These are phyloP conservation scores for Darevskia nairensis DNA, from an alignment of 2,797 vertebrate species.

Conservation along the genomic window DNA sequence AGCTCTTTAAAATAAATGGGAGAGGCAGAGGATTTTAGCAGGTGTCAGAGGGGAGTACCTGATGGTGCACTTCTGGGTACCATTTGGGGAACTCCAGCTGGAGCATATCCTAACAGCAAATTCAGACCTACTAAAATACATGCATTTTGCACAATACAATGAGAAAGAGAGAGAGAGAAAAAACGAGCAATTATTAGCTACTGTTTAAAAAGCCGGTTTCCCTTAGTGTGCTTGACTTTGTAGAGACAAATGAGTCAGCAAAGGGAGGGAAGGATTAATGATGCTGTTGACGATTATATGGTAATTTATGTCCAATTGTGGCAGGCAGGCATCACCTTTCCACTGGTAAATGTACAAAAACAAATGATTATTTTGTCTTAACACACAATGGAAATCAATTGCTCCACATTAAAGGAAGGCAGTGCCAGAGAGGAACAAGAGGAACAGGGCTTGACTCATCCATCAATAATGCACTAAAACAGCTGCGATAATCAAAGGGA, in stretches of 20 bases:
- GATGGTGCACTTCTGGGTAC: too few species aligned
- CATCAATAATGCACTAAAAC: neutral
- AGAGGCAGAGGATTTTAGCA: too few species aligned
- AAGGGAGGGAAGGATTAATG: neutral
- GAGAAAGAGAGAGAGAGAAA: neutral
- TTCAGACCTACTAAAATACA: neutral
- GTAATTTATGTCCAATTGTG: neutral
- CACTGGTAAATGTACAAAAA: constrained; percentile 24
- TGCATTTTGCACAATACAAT: neutral
- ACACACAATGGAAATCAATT: neutral
- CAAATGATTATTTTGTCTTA: constrained; percentile 28
- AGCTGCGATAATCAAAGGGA: constrained; percentile 16
- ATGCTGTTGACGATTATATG: neutral
- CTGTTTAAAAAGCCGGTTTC: neutral
- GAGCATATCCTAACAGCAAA: neutral
- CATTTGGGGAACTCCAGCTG: neutral
- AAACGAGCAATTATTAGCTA: constrained; percentile 2
- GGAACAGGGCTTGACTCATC: neutral
- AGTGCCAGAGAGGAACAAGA: neutral
- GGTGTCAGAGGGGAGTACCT: too few species aligned
- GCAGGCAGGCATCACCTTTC: neutral
- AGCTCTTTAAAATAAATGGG: too few species aligned
- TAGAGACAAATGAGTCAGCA: constrained; percentile 12
- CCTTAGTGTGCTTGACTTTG: neutral
- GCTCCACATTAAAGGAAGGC: neutral